Evolutionary conservation across 2,797 vertebrate genomes (phyloP).

Genomic region (Monodelphis domestica): DNA sequence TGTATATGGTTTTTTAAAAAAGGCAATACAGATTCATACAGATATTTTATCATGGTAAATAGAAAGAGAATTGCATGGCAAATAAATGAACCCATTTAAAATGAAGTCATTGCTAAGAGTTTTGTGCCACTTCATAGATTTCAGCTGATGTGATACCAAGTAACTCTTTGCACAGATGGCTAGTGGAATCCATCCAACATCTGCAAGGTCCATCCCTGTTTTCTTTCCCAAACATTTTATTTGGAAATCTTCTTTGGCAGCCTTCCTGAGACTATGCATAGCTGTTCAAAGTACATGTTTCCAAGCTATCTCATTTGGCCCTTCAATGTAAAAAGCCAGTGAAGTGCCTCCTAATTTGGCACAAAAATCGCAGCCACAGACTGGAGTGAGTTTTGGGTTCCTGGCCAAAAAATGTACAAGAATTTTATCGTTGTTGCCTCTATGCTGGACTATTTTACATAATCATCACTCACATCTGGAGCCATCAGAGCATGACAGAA

Average conservation of each 20-base stretch:
- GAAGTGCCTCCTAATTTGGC: slow-evolving; percentile 63
- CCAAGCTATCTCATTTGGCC: slow-evolving; percentile 68
- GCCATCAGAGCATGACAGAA: slow-evolving; percentile 37
- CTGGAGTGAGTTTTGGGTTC: slow-evolving; percentile 62
- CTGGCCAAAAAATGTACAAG: slow-evolving; percentile 56
- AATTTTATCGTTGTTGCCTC: slow-evolving; percentile 69
- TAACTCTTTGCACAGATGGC: slow-evolving; percentile 64
- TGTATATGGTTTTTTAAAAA: slow-evolving; percentile 46
- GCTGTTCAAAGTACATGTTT: slow-evolving; percentile 71
- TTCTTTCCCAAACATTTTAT: slow-evolving; percentile 74
- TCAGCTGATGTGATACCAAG: slow-evolving; percentile 56
- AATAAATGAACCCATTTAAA: slow-evolving; percentile 41
- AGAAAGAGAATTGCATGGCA: slow-evolving; percentile 37
- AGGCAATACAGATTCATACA: slow-evolving; percentile 45
- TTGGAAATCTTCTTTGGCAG: slow-evolving; percentile 75
- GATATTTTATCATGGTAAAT: slow-evolving; percentile 61
- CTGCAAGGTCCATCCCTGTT: slow-evolving; percentile 60
- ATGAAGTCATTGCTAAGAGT: slow-evolving; percentile 21
- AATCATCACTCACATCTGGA: slow-evolving; percentile 62
- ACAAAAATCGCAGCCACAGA: slow-evolving; percentile 62
- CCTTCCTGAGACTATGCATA: slow-evolving; percentile 65
- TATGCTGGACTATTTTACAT: slow-evolving; percentile 68
- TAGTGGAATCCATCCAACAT: slow-evolving; percentile 70
- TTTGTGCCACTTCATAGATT: slow-evolving; percentile 17
- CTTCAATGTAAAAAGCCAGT: slow-evolving; percentile 66